These are phyloP conservation scores for Archips crataeganus DNA, from an alignment of 2,888 invertebrate genomes.

Conservation along the genomic window DNA sequence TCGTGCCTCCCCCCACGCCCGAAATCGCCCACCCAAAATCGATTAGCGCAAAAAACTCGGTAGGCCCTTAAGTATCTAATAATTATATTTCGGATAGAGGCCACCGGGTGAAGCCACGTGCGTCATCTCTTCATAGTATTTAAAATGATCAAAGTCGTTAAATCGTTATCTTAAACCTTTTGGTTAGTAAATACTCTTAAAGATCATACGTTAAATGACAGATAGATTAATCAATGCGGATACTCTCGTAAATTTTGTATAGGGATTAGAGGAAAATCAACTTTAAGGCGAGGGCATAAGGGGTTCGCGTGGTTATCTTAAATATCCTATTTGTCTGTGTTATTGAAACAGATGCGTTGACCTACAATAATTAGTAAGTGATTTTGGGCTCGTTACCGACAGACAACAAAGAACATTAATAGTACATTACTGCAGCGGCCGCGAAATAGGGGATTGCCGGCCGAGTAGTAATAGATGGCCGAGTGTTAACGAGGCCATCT, in stretches of 20 bases:
- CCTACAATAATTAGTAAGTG: conserved; percentile 64
- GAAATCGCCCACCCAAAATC: too few relatives aligned
- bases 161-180: not conserved
- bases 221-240: not conserved
- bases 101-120: not conserved
- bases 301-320: not conserved
- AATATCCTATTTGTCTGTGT: not conserved
- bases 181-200: not conserved
- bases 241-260: not conserved
- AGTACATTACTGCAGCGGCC: too few relatives aligned
- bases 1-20: too few relatives aligned
- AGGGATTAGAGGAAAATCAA: not conserved
- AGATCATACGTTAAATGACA: not conserved
- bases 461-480: too few relatives aligned
- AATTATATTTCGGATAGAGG: too few relatives aligned
- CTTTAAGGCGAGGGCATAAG: not conserved
- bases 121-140: not conserved
- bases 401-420: conserved; percentile 44
- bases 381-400: conserved; percentile 68
- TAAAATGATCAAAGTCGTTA: not conserved
- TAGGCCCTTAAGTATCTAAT: too few relatives aligned
- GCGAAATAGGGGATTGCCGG: too few relatives aligned
- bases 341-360: conserved; percentile 54
- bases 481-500: too few relatives aligned
- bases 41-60: too few relatives aligned